A percentile compares a stretch with the other conserved stretches of the same genome.
Conservation (phyloP, 2,113 vertebrate species). For the Edolisoma coerulescens region DNA sequence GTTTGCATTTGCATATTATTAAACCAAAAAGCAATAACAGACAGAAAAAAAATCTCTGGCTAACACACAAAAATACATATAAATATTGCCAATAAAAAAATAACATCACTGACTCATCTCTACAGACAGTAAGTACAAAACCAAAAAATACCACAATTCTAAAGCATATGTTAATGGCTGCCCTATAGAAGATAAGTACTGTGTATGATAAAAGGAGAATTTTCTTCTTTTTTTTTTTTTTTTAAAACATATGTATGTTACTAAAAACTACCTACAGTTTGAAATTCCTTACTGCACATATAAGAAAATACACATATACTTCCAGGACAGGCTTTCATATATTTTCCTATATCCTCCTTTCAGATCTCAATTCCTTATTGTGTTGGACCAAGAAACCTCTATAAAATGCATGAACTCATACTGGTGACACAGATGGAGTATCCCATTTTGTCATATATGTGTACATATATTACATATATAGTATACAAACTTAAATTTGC, state of each 20-base stretch:
- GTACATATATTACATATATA: neutral
- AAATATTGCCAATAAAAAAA: slow-evolving; percentile 16
- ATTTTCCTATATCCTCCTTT: neutral
- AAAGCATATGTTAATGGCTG: slow-evolving; percentile 42
- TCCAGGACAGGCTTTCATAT: neutral
- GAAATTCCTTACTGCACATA: neutral
- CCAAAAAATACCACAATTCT: slow-evolving; percentile 49
- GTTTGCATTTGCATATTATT: slow-evolving; percentile 2
- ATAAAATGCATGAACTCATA: slow-evolving; percentile 10
- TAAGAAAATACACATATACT: neutral
- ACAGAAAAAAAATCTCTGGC: neutral
- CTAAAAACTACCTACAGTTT: neutral
- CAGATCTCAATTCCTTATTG: neutral
- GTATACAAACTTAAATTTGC: neutral
- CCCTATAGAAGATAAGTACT: slow-evolving; percentile 27
- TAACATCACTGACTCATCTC: neutral
- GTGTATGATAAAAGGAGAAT: neutral
- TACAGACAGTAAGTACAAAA: slow-evolving; percentile 10
- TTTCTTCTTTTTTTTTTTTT: neutral
- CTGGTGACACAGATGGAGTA: neutral
- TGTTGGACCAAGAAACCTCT: neutral
- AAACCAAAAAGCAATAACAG: neutral
- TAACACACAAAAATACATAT: neutral
- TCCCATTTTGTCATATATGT: neutral
- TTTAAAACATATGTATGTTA: neutral